Evolutionary conservation across 2,113 vertebrate species (phyloP).

Genomic region (Amazona vittata): DNA sequence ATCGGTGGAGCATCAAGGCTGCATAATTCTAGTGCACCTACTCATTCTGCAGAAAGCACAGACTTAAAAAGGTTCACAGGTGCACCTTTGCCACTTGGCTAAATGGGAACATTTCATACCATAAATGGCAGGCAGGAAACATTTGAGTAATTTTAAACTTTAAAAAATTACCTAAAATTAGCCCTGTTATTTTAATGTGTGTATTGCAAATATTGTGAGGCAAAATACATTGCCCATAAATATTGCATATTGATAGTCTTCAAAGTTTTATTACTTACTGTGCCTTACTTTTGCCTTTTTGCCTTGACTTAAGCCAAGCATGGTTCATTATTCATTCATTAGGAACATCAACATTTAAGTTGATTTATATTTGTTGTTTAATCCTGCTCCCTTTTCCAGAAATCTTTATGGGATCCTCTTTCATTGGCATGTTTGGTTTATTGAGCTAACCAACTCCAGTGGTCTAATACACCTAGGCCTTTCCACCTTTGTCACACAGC

Average conservation of each 20-base stretch:
- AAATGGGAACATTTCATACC: neutral
- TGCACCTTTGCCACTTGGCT: neutral
- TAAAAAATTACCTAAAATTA: neutral
- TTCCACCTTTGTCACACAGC: neutral
- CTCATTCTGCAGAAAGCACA: neutral
- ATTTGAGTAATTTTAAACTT: neutral
- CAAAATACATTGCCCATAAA: neutral
- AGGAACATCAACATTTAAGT: neutral
- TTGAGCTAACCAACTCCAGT: neutral
- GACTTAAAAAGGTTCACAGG: neutral
- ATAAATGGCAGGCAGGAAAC: neutral
- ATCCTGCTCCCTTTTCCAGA: neutral
- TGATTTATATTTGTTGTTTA: neutral
- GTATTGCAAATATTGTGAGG: neutral
- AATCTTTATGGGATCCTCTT: neutral
- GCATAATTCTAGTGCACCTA: neutral
- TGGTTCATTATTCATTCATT: neutral
- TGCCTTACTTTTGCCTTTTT: neutral
- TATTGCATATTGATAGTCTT: neutral
- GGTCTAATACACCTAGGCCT: neutral
- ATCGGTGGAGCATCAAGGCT: neutral
- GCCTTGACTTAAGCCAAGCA: neutral
- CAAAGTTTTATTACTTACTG: neutral
- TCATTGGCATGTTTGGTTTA: neutral
- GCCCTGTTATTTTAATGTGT: neutral